These are phyloP conservation scores for Pogona vitticeps DNA, from an alignment of 2,113 vertebrate species.

Conservation along the genomic window DNA sequence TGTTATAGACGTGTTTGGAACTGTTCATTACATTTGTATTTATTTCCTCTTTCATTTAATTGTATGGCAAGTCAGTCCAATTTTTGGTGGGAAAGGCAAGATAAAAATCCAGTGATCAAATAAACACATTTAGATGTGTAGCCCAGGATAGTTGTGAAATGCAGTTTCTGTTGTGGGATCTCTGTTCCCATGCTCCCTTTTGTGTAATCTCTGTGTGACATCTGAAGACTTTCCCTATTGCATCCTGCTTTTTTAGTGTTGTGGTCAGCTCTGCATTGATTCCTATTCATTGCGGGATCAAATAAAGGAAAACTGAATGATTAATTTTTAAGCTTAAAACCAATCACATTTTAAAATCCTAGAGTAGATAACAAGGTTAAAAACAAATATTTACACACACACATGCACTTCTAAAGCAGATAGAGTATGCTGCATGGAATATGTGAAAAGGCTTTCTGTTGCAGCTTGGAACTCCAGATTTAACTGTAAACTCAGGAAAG, in stretches of 20 bases:
- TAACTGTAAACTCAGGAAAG: too few relatives aligned
- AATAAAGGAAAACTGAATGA: not conserved
- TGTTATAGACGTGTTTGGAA: too few relatives aligned
- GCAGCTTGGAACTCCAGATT: too few relatives aligned
- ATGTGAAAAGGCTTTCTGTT: too few relatives aligned
- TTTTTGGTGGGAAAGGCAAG: too few relatives aligned
- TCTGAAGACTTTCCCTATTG: not conserved
- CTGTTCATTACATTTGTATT: not conserved
- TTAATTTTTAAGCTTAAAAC: not conserved
- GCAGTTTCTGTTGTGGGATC: not conserved
- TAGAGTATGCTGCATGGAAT: too few relatives aligned
- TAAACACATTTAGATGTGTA: not conserved
- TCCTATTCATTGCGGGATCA: not conserved
- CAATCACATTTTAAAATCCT: not conserved
- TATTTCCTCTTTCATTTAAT: not conserved
- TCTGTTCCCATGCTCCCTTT: not conserved
- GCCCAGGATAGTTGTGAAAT: not conserved
- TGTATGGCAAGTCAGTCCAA: too few relatives aligned
- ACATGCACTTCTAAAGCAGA: too few relatives aligned
- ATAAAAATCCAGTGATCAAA: not conserved
- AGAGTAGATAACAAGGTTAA: not conserved
- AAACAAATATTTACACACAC: not conserved
- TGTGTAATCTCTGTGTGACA: not conserved
- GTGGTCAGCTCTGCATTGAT: not conserved
- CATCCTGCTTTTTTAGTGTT: not conserved